Evolutionary conservation across 2,888 invertebrate species (phyloP).

Genomic region (Mesorhabditis belari): DNA sequence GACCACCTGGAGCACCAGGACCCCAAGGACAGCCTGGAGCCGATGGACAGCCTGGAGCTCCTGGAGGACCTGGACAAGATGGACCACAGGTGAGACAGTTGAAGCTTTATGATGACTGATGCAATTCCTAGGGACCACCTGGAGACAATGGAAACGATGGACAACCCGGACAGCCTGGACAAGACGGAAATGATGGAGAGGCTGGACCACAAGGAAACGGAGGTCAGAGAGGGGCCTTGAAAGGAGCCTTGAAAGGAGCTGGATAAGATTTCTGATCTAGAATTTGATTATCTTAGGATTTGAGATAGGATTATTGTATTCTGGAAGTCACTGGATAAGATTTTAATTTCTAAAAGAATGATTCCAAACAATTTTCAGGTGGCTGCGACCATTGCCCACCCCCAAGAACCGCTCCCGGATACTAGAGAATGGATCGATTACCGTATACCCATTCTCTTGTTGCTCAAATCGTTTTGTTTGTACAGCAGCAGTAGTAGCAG

Average conservation of each 20-base stretch:
- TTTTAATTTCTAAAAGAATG: no score
- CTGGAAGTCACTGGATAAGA: no score
- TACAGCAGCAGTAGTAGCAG: not conserved
- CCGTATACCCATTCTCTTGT: no score
- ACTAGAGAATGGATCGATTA: constrained; percentile 22
- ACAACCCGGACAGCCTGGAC: constrained; percentile 60
- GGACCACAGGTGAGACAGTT: constrained; percentile 31
- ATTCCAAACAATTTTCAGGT: no score
- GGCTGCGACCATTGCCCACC: constrained; percentile 41
- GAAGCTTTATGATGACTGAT: not conserved
- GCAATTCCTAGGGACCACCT: constrained; percentile 20
- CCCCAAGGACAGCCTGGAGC: constrained; percentile 60
- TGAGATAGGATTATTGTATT: no score
- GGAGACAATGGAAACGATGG: constrained; percentile 38
- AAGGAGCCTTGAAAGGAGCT: no score
- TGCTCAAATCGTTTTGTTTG: not conserved
- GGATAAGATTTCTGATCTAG: no score
- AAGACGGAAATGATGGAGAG: constrained; percentile 56
- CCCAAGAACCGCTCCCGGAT: constrained; percentile 38
- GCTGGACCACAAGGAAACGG: constrained; percentile 41
- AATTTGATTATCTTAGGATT: no score
- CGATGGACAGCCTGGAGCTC: constrained; percentile 55
- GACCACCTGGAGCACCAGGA: constrained; percentile 31
- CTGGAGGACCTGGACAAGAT: constrained; percentile 39
- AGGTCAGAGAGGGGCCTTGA: no score